Evolutionary conservation across 2,113 vertebrate genomes (phyloP).

Genomic region (Hypanus sabinus): DNA sequence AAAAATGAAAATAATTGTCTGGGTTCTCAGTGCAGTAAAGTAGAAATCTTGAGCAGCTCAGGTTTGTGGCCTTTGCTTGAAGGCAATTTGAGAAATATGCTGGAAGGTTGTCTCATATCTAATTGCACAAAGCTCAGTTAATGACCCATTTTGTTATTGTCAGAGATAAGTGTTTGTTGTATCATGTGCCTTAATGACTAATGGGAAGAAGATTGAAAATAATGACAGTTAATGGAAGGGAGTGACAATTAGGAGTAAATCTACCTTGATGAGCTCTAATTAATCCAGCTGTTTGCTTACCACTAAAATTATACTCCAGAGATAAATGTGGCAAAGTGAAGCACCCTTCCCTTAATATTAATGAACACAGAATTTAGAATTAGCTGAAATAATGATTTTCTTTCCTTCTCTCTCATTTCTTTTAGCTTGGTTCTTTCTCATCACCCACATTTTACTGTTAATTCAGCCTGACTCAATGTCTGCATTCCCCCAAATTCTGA

Average conservation of each 20-base stretch:
- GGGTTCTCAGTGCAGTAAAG: background rate
- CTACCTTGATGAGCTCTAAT: conserved; percentile 15
- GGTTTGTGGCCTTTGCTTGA: background rate
- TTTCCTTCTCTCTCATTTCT: background rate
- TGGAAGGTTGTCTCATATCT: background rate
- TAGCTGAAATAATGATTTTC: background rate
- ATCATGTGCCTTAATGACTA: conserved; percentile 2
- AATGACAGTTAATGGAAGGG: conserved; percentile 13
- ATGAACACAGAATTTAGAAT: background rate
- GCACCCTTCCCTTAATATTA: background rate
- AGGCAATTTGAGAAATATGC: background rate
- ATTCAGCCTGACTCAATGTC: background rate
- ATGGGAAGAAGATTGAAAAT: conserved; percentile 17
- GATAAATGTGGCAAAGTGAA: background rate
- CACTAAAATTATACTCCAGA: conserved; percentile 5
- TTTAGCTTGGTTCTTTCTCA: background rate
- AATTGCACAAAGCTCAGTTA: conserved; percentile 16
- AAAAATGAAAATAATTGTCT: background rate
- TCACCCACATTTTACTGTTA: background rate
- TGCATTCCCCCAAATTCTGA: background rate
- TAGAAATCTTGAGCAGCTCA: background rate
- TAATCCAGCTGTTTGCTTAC: conserved; percentile 10
- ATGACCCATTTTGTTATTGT: conserved; percentile 33
- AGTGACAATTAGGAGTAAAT: conserved; percentile 21
- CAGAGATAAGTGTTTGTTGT: conserved; percentile 27